These are phyloP conservation scores for Benthosema pterotum DNA, from an alignment of 2,797 vertebrate species.

Conservation along the genomic window DNA sequence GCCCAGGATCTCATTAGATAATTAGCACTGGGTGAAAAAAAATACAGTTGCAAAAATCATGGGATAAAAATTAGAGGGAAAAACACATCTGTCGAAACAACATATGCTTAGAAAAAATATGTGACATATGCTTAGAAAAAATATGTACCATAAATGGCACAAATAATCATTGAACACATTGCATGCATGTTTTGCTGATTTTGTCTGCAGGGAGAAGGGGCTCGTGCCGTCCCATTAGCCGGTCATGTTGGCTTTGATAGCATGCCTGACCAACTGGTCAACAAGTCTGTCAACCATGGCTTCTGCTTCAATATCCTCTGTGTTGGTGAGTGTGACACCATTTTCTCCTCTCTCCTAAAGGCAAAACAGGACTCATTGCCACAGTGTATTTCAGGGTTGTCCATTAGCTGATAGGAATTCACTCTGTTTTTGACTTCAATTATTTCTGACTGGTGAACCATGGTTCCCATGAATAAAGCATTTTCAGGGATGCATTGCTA, in stretches of 20 bases:
- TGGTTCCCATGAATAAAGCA: conserved; percentile 19
- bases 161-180: too few species aligned
- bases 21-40: too few species aligned
- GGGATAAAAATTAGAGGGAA: too few species aligned
- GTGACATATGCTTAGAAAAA: too few species aligned
- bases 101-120: too few species aligned
- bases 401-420: conserved; percentile 34
- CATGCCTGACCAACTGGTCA: conserved; percentile 99
- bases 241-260: conserved; percentile 99
- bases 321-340: conserved; percentile 89
- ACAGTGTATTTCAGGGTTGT: conserved; percentile 48
- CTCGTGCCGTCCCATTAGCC: conserved; percentile 90
- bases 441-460: conserved; percentile 17
- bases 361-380: conserved; percentile 37
- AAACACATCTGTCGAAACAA: too few species aligned
- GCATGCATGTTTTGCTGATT: background rate
- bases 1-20: too few species aligned
- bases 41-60: too few species aligned
- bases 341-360: conserved; percentile 27
- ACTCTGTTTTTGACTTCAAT: conserved; percentile 33
- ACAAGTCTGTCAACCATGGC: conserved; percentile 97
- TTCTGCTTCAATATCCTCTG: conserved; percentile 99
- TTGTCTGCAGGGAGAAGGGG: conserved; percentile 86
- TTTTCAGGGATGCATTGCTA: background rate
- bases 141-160: too few species aligned